Conservation (phyloP, 2,888 invertebrate species). For the Coenonympha arcania region DNA sequence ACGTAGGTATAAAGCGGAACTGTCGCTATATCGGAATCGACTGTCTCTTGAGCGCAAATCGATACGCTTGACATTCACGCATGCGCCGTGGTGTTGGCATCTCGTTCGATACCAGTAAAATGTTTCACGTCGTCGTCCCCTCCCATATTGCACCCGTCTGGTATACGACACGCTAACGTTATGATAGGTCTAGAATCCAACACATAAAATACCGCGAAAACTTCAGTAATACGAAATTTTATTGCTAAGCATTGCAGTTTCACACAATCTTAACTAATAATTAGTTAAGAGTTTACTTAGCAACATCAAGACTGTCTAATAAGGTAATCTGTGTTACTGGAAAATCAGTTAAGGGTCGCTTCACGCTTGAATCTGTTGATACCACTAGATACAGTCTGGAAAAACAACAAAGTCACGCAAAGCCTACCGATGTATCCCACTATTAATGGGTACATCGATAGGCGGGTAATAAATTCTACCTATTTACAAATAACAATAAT, state of each 20-base stretch:
- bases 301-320: too few relatives aligned
- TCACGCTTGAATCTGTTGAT: too few relatives aligned
- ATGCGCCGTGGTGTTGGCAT: constrained; percentile 35
- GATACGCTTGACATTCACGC: constrained; percentile 41
- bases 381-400: too few relatives aligned
- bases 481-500: too few relatives aligned
- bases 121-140: constrained; percentile 54
- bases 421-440: too few relatives aligned
- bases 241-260: neutral
- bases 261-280: neutral
- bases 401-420: too few relatives aligned
- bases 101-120: constrained; percentile 43
- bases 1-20: constrained; percentile 6
- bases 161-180: constrained; percentile 63
- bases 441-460: too few relatives aligned
- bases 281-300: neutral
- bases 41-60: constrained; percentile 30
- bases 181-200: constrained; percentile 58
- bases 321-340: too few relatives aligned
- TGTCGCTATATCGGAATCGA: constrained; percentile 17
- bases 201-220: neutral
- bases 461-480: too few relatives aligned
- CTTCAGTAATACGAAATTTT: neutral
- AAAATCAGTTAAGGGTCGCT: too few relatives aligned
- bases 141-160: constrained; percentile 40